phyloP scores from a whole-genome alignment of 2,797 vertebrate species.

The Tapera naevia region DNA sequence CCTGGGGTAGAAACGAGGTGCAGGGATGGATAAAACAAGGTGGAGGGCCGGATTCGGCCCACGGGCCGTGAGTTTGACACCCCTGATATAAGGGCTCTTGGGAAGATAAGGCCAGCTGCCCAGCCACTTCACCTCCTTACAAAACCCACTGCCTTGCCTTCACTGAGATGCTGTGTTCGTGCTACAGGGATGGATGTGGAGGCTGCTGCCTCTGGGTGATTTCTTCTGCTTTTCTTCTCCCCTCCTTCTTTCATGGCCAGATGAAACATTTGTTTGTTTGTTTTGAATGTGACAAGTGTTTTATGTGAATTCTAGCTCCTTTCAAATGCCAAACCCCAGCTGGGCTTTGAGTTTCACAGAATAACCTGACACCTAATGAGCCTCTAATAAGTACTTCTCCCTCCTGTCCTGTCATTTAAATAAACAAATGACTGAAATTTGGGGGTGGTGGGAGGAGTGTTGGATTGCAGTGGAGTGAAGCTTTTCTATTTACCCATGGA shows the following conservation, averaged over 20 bases:
- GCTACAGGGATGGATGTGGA: background rate
- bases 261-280: background rate
- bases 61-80: too few species aligned
- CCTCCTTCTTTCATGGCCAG: constrained; percentile 46
- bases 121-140: background rate
- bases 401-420: constrained; percentile 38
- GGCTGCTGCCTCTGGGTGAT: background rate
- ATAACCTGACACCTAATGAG: constrained; percentile 69
- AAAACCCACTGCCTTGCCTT: background rate
- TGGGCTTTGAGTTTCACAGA: constrained; percentile 68
- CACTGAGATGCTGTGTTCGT: background rate
- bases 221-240: constrained; percentile 19
- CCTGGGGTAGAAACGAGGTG: too few species aligned
- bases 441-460: constrained; percentile 20
- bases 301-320: constrained; percentile 60
- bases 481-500: constrained; percentile 49
- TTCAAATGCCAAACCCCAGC: constrained; percentile 67
- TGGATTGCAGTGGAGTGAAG: constrained; percentile 4
- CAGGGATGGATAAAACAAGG: too few species aligned
- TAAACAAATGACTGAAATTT: constrained; percentile 56
- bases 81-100: background rate
- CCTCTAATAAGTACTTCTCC: constrained; percentile 67
- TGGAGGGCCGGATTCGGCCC: too few species aligned
- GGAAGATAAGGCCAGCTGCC: background rate
- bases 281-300: constrained; percentile 60